phyloP scores from a whole-genome alignment of 2,888 invertebrate species.

The Drosophila nigricruria region DNA sequence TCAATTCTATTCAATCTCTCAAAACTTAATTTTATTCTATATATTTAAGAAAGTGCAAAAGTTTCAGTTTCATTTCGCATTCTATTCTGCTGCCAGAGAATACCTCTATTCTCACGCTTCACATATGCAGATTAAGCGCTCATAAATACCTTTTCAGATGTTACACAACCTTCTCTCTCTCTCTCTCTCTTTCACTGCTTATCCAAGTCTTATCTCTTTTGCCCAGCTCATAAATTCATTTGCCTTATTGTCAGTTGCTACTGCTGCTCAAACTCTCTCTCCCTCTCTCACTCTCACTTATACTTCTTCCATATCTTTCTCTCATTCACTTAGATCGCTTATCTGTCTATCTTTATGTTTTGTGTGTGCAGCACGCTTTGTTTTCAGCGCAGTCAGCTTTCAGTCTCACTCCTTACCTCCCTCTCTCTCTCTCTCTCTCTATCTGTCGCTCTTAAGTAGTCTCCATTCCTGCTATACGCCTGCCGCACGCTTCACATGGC shows the following conservation, averaged over 20 bases:
- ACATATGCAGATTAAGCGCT: background rate
- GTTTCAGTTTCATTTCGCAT: background rate
- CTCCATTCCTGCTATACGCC: background rate
- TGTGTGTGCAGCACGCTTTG: slow-evolving; percentile 46
- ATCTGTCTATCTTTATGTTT: slow-evolving; percentile 15
- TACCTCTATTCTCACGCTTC: background rate
- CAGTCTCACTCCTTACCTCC: background rate
- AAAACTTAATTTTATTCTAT: no score
- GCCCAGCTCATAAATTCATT: slow-evolving; percentile 9
- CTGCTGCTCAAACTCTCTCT: background rate
- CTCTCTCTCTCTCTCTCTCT: background rate
- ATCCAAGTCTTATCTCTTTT: background rate
- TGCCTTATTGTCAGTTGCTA: slow-evolving; percentile 2
- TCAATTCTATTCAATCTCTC: no score
- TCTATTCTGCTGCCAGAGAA: background rate
- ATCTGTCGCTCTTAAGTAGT: background rate
- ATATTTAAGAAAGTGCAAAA: no score
- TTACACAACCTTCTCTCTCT: background rate
- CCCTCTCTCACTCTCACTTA: background rate
- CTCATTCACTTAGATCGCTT: slow-evolving; percentile 28
- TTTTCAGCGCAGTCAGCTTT: background rate
- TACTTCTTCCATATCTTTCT: background rate
- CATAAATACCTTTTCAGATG: slow-evolving; percentile 3
- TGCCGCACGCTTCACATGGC: slow-evolving; percentile 48
- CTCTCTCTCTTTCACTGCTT: background rate